Evolutionary conservation across 2,113 vertebrate genomes (phyloP).

Genomic region (Pyxicephalus adspersus): DNA sequence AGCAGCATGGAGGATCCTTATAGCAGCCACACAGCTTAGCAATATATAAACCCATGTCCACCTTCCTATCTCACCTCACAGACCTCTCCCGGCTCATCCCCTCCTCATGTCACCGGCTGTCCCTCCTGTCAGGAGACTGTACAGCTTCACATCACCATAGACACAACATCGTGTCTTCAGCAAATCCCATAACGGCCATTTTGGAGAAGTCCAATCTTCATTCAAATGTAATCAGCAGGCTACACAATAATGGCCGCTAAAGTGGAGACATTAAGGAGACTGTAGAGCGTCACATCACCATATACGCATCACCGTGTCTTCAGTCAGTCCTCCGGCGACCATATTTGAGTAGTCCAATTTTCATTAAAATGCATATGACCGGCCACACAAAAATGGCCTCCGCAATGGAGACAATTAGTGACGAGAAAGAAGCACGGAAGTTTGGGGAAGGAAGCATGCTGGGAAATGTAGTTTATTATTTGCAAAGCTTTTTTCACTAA

Average conservation of each 20-base stretch:
- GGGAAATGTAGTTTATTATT: conserved; percentile 7
- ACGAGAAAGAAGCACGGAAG: neutral
- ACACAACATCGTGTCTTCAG: neutral
- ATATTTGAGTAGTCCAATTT: neutral
- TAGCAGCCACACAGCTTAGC: neutral
- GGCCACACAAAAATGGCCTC: neutral
- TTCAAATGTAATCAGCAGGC: neutral
- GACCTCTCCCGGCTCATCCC: neutral
- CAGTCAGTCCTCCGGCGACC: neutral
- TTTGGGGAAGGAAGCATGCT: neutral
- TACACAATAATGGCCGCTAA: neutral
- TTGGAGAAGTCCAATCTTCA: neutral
- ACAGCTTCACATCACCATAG: no score
- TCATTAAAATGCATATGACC: neutral
- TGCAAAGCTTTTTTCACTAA: neutral
- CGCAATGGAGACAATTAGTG: rapidly evolving
- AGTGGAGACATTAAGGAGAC: neutral
- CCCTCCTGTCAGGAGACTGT: neutral
- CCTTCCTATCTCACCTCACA: neutral
- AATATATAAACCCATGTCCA: neutral
- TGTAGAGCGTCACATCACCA: no score
- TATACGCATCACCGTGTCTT: neutral
- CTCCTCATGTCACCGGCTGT: neutral
- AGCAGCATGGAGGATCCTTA: neutral
- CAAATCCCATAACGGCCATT: neutral